These are phyloP conservation scores for Montipora capitata DNA, from an alignment of 92 coral and sea anemone genomes.

Conservation along the genomic window DNA sequence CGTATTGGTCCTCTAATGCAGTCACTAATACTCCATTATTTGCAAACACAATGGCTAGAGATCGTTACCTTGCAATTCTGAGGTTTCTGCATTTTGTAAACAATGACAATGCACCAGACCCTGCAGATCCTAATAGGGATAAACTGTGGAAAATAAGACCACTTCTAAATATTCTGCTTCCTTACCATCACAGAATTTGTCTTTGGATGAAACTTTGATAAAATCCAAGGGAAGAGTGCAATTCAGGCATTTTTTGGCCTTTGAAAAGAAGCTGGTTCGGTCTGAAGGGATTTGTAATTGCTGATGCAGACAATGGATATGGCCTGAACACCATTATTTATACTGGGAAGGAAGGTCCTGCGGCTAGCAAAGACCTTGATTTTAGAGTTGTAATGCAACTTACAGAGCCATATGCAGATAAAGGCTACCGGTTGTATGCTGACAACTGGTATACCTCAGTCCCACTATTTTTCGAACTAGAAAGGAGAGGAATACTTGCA, in stretches of 20 bases:
- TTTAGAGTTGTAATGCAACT: constrained; percentile 31
- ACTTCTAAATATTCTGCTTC: too few relatives aligned
- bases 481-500: constrained; percentile 54
- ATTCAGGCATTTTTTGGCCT: constrained; percentile 69
- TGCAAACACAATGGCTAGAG: constrained; percentile 41
- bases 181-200: constrained; percentile 60
- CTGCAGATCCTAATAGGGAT: constrained; percentile 15
- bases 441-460: constrained; percentile 64
- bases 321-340: constrained; percentile 31
- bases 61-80: constrained; percentile 46
- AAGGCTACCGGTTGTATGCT: constrained; percentile 57
- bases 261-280: constrained; percentile 67
- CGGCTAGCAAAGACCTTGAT: constrained; percentile 44
- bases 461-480: constrained; percentile 53
- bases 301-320: constrained; percentile 57
- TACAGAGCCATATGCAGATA: constrained; percentile 39
- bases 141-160: too few relatives aligned
- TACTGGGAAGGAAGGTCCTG: constrained; percentile 24
- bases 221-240: constrained; percentile 61
- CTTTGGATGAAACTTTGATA: constrained; percentile 68
- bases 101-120: constrained; percentile 62
- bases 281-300: constrained; percentile 61
- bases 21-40: constrained; percentile 60
- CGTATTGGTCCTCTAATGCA: constrained; percentile 47
- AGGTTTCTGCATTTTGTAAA: constrained; percentile 55